Conservation (phyloP, 2,888 invertebrate species). For the Drosophila longiperda region DNA sequence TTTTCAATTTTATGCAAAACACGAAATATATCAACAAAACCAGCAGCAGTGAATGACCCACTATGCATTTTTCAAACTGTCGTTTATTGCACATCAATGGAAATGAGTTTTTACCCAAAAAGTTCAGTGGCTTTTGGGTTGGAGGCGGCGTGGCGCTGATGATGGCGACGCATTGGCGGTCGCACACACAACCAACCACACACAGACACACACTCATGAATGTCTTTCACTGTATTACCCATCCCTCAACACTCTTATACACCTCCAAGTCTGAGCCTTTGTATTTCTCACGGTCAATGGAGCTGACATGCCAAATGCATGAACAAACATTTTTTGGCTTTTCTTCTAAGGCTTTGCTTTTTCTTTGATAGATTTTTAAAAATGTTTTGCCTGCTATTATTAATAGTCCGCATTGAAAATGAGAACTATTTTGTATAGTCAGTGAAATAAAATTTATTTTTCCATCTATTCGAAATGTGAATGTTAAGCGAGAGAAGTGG, state of each 20-base stretch:
- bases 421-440: constrained; percentile 11
- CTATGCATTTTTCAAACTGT: constrained; percentile 23
- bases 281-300: constrained; percentile 47
- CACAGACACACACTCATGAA: constrained; percentile 52
- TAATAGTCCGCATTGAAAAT: neutral
- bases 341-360: constrained; percentile 8
- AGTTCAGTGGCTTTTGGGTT: constrained; percentile 34
- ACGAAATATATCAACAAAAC: neutral
- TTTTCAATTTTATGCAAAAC: neutral
- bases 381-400: constrained; percentile 34
- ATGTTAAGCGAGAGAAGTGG: neutral
- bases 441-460: constrained; percentile 8
- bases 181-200: constrained; percentile 18
- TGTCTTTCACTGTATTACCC: constrained; percentile 57
- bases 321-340: constrained; percentile 55
- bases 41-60: constrained; percentile 29
- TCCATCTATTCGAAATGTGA: neutral
- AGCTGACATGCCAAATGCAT: constrained; percentile 65
- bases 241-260: constrained; percentile 3
- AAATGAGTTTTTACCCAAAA: constrained; percentile 64
- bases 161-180: constrained; percentile 57
- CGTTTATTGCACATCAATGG: constrained; percentile 74
- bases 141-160: constrained; percentile 25
- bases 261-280: constrained; percentile 43
- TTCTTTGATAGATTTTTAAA: constrained; percentile 42